Conservation (phyloP, 2,797 vertebrate genomes). For the Petrocephalus sullivani region DNA sequence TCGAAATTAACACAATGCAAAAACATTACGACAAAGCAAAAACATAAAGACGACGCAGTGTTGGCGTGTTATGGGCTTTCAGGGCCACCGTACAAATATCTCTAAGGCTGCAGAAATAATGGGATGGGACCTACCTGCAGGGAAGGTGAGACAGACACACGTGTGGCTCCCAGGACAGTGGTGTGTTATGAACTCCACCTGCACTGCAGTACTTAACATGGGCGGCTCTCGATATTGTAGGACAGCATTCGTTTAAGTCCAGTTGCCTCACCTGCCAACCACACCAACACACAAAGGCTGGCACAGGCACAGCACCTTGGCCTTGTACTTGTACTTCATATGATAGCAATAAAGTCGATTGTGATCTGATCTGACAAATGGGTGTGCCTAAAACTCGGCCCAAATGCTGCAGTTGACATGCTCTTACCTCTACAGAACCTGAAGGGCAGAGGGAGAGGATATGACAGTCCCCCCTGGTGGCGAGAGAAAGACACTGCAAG, state of each 20-base stretch:
- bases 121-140: slow-evolving; percentile 6
- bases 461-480: slow-evolving; percentile 56
- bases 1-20: background rate
- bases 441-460: slow-evolving; percentile 34
- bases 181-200: slow-evolving; percentile 26
- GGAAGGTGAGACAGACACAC: background rate
- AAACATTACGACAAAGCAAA: background rate
- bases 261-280: slow-evolving; percentile 38
- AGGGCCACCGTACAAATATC: background rate
- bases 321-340: background rate
- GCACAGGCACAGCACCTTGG: background rate
- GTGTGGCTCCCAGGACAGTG: background rate
- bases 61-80: background rate
- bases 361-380: background rate
- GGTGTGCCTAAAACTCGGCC: background rate
- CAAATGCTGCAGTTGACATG: background rate
- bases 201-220: slow-evolving; percentile 47
- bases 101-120: background rate
- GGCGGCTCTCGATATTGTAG: slow-evolving; percentile 15
- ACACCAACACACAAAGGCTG: background rate
- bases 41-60: background rate
- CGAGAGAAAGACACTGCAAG: slow-evolving; percentile 45
- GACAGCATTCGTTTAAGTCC: slow-evolving; percentile 34
- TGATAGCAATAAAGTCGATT: background rate
- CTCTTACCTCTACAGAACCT: slow-evolving; percentile 42